Percentiles rank a stretch among this genome's conserved stretches.
These are phyloP conservation scores for Eulacestoma nigropectus DNA, from an alignment of 2,113 vertebrate genomes.

Conservation along the genomic window DNA sequence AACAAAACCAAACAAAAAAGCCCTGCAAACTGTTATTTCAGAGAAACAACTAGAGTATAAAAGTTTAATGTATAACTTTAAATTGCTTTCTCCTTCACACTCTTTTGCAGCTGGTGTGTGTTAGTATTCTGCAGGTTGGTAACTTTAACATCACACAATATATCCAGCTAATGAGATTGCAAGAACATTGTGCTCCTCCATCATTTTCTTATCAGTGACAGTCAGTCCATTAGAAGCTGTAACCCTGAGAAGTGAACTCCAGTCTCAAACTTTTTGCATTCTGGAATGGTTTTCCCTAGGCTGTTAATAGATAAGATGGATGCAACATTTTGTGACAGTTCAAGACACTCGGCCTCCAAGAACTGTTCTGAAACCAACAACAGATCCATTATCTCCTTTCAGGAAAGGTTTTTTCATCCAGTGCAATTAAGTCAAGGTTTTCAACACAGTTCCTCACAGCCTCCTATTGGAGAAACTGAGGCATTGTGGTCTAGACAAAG, in stretches of 20 bases:
- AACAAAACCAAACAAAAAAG: neutral
- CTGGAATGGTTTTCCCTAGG: slow-evolving; percentile 52
- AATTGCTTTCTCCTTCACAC: slow-evolving; percentile 36
- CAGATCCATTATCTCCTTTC: slow-evolving; percentile 50
- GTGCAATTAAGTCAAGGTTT: neutral
- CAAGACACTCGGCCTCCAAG: slow-evolving; percentile 21
- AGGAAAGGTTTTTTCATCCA: slow-evolving; percentile 27
- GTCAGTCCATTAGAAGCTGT: slow-evolving; percentile 69
- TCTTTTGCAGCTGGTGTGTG: neutral
- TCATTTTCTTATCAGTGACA: slow-evolving; percentile 77
- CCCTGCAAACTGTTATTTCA: neutral
- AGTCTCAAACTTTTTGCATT: slow-evolving; percentile 65
- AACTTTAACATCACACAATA: slow-evolving; percentile 59
- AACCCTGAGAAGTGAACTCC: slow-evolving; percentile 65
- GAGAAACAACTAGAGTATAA: neutral
- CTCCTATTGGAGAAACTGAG: neutral
- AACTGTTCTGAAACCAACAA: slow-evolving; percentile 57
- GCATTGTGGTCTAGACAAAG: neutral
- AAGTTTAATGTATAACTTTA: slow-evolving; percentile 47
- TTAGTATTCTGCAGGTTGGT: slow-evolving; percentile 55
- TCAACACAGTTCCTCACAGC: neutral
- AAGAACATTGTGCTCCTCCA: slow-evolving; percentile 59
- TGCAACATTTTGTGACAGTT: slow-evolving; percentile 49
- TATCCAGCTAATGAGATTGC: slow-evolving; percentile 71
- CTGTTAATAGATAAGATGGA: slow-evolving; percentile 68